Evolutionary conservation across 2,113 vertebrate genomes (phyloP).

Genomic region (Xiphias gladius): DNA sequence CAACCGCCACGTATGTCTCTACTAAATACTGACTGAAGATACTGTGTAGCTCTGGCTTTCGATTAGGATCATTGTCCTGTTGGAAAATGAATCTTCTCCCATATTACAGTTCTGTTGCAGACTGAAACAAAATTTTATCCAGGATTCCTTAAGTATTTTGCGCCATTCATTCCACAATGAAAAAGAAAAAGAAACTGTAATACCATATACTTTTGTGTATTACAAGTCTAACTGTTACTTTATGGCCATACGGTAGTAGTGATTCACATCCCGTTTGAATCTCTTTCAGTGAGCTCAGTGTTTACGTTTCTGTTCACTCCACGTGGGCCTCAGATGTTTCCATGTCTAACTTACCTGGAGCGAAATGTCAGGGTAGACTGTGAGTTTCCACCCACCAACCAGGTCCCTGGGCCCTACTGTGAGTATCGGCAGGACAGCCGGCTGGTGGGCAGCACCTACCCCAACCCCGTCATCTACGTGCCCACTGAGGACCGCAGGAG

Average conservation of each 20-base stretch:
- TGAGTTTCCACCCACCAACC: conserved; percentile 80
- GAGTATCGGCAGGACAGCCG: conserved; percentile 86
- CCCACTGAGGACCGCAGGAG: conserved; percentile 81
- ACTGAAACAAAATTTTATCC: neutral
- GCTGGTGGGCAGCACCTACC: conserved; percentile 84
- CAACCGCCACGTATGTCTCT: neutral
- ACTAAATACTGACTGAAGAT: neutral
- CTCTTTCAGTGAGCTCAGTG: conserved; percentile 69
- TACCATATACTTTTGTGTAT: neutral
- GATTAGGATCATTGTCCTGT: neutral
- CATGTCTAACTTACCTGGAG: conserved; percentile 86
- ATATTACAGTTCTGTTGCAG: neutral
- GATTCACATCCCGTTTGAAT: neutral
- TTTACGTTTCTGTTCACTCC: conserved; percentile 77
- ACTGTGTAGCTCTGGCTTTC: neutral
- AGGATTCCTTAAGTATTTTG: neutral
- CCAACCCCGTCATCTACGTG: conserved; percentile 79
- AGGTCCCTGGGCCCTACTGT: conserved; percentile 84
- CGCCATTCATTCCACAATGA: neutral
- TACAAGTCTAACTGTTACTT: neutral
- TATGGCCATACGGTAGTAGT: neutral
- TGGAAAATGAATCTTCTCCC: too few relatives aligned
- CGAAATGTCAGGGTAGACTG: conserved; percentile 85
- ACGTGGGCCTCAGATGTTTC: conserved; percentile 85
- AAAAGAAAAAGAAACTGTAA: neutral